Base-by-base conservation (phyloP, 2,113 vertebrate genomes). In the Callopanchax toddi region DNA sequence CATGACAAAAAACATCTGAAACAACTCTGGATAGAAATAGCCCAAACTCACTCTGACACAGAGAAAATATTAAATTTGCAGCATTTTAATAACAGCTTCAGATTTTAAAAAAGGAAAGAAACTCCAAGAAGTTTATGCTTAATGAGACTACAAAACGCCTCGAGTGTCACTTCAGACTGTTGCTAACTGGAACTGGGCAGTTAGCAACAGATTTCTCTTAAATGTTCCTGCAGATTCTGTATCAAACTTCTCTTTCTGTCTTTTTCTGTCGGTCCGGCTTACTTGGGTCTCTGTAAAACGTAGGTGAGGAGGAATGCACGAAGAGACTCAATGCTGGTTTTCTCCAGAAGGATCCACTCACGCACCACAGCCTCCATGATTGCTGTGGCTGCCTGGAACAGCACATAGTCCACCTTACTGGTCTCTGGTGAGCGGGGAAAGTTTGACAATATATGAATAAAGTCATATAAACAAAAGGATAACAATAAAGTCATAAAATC, bases 381-480 rank as follows among this genome's bases (percentile, higher is more conserved):
- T 11, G 97, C 96, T 1, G 97, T 99, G 81, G 96, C 97, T 49
- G 97, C 97, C 94, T 99, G 96, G 83, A 99, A 99, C 86, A 99
- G 94, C 81, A 99, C 97, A 84, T 99, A 99, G 86, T 99, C 97
- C 93, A 99, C 97, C 89, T 98, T 98, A 91, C 97, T 99, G 72
- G 96, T 99, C 94, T 99, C 97, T 99, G 94, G 34, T 40, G 46
- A 36, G 16, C 1, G 0, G 0, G n/a, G 6, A 53, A 23, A n/a
- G 50, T 21, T 11, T 5, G 11, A 45, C 3, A 10, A n/a, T 2
- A 16, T 3, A 44, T 5, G 20, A 59, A 63, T 20, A 40, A 16
- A n/a, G 42, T 44, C 12, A 1, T 15, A 10, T 13, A 12, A 22
- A 8, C 17, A 17, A 37, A 9, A 32, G n/a, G n/a, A n/a, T n/a